Evolutionary conservation across 2,797 vertebrate species (phyloP).

Genomic region (Dryobates pubescens): DNA sequence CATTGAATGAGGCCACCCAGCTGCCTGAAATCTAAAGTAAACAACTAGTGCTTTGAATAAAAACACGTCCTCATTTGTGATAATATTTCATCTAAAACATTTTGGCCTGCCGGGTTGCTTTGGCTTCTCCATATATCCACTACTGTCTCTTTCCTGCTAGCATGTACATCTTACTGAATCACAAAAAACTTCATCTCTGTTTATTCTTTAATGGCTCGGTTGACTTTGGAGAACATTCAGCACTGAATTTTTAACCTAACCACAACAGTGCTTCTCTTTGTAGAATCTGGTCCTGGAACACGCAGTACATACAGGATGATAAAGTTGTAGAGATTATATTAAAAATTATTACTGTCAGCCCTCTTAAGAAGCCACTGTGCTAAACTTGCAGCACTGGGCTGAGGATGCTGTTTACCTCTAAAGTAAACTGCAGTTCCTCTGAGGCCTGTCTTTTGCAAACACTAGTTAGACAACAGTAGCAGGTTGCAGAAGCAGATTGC

Average conservation of each 20-base stretch:
- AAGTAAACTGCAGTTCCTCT: neutral
- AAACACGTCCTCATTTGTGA: slow-evolving; percentile 61
- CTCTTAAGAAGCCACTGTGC: neutral
- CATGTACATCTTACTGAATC: slow-evolving; percentile 10
- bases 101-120: slow-evolving; percentile 14
- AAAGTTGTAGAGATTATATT: neutral
- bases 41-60: slow-evolving; percentile 56
- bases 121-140: slow-evolving; percentile 27
- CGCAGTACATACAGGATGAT: neutral
- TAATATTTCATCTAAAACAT: slow-evolving; percentile 54
- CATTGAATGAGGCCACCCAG: slow-evolving; percentile 48
- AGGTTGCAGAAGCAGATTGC: neutral
- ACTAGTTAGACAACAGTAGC: neutral
- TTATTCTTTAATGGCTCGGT: slow-evolving; percentile 31
- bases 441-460: neutral
- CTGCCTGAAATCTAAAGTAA: slow-evolving; percentile 44
- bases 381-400: neutral
- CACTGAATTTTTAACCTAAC: slow-evolving; percentile 31
- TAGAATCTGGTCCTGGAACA: neutral
- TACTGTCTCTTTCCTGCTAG: slow-evolving; percentile 44
- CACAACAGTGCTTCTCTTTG: slow-evolving; percentile 14
- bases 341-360: neutral
- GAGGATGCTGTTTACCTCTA: neutral
- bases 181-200: slow-evolving; percentile 15
- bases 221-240: slow-evolving; percentile 54